Evolutionary conservation across 2,113 vertebrate genomes (phyloP).

Genomic region (Rhinoptilus africanus): DNA sequence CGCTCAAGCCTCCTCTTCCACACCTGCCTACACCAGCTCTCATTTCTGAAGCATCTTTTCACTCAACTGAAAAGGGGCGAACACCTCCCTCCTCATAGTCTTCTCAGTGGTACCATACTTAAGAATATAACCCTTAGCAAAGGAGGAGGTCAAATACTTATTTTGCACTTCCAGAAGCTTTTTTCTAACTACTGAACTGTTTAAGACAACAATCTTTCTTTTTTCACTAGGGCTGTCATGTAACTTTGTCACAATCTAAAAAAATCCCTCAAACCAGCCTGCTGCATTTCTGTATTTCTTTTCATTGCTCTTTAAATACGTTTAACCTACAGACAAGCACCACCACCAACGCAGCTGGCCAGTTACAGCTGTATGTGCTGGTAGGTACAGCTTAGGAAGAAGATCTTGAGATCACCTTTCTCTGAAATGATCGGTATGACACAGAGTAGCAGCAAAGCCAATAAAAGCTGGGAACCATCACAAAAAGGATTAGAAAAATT

Average conservation of each 20-base stretch:
- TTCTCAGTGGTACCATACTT: not conserved
- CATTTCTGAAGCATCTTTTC: not conserved
- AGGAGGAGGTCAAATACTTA: not conserved
- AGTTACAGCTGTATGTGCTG: not conserved
- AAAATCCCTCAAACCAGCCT: not conserved
- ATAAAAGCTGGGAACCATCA: not conserved
- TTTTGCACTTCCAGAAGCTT: not conserved
- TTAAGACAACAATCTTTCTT: not conserved
- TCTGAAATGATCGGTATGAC: not conserved
- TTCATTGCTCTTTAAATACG: not conserved
- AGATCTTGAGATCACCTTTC: not conserved
- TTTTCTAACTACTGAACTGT: not conserved
- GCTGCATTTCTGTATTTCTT: not conserved
- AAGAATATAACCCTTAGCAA: not conserved
- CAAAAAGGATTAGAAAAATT: not conserved
- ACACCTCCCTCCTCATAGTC: not conserved
- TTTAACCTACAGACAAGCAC: not conserved
- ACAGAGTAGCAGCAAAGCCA: not conserved
- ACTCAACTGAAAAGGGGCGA: rapidly evolving
- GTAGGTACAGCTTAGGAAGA: not conserved
- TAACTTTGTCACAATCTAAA: not conserved
- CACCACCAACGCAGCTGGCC: not conserved
- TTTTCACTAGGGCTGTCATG: not conserved
- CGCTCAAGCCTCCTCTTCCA: not conserved
- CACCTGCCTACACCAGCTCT: rapidly evolving